A percentile compares a stretch with the other conserved stretches of the same genome.
Conservation (phyloP, 2,113 vertebrate species). For the Datnioides undecimradiatus region DNA sequence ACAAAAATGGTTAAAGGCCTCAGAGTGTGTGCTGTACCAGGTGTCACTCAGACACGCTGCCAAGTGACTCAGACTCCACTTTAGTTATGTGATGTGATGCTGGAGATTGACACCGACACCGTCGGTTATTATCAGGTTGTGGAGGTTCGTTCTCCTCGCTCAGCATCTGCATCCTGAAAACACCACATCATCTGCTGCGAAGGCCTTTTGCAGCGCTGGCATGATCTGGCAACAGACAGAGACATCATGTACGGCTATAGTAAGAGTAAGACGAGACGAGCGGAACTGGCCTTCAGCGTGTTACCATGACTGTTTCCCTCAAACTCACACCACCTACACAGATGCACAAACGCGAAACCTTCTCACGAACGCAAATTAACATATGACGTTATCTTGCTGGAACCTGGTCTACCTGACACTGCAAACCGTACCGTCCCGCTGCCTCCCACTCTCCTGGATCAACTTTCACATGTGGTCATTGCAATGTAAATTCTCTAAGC, state of each 20-base stretch:
- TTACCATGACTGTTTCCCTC: constrained; percentile 39
- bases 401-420: constrained; percentile 81
- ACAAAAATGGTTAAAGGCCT: constrained; percentile 15
- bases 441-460: constrained; percentile 77
- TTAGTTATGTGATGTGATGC: constrained; percentile 53
- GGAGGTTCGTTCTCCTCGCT: constrained; percentile 13
- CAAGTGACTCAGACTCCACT: constrained; percentile 61
- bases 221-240: constrained; percentile 34
- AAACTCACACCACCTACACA: constrained; percentile 56
- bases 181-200: constrained; percentile 19
- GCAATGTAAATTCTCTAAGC: constrained; percentile 79
- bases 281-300: constrained; percentile 15
- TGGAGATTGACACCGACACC: constrained; percentile 47
- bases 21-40: constrained; percentile 25
- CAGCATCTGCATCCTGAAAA: constrained; percentile 58
- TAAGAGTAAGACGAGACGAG: constrained; percentile 56
- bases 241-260: constrained; percentile 33
- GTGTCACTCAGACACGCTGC: constrained; percentile 40
- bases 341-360: constrained; percentile 46
- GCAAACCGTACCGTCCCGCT: constrained; percentile 51
- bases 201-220: constrained; percentile 19
- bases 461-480: constrained; percentile 82
- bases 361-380: constrained; percentile 75
- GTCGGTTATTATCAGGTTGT: constrained; percentile 38
- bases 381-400: constrained; percentile 76